A percentile compares a stretch with the other conserved stretches of the same genome.
Evolutionary conservation across 2,888 invertebrate species (phyloP).

Genomic region (Diogma glabrata): DNA sequence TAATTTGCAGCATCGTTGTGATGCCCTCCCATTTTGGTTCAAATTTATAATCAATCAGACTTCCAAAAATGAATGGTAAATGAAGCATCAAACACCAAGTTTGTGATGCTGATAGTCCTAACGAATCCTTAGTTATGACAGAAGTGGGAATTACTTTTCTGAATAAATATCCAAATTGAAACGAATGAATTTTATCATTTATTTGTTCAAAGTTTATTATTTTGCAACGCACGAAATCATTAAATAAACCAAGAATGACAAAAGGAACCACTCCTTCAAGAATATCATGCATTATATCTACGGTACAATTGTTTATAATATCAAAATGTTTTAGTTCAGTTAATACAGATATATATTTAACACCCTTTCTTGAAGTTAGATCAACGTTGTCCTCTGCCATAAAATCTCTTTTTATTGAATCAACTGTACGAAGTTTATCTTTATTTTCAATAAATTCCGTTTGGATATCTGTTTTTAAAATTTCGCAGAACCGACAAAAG

Average conservation of each 20-base stretch:
- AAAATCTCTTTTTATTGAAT: not conserved
- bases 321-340: constrained; percentile 13
- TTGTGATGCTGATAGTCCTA: constrained; percentile 13
- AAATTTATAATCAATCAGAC: not conserved
- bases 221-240: constrained; percentile 10
- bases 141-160: constrained; percentile 11
- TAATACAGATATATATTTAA: constrained; percentile 9
- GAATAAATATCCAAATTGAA: constrained; percentile 12
- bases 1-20: not conserved
- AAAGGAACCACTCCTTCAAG: constrained; percentile 15
- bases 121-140: constrained; percentile 11
- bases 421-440: not conserved
- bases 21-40: not conserved
- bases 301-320: constrained; percentile 12
- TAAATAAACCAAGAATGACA: constrained; percentile 11
- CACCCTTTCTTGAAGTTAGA: constrained; percentile 9
- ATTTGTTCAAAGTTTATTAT: constrained; percentile 11
- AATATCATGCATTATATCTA: constrained; percentile 16
- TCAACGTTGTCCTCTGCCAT: not conserved
- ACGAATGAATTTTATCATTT: constrained; percentile 14
- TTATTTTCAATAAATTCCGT: constrained; percentile 9
- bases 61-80: constrained; percentile 14
- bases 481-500: constrained; percentile 14
- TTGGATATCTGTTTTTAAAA: constrained; percentile 14
- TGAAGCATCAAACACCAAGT: constrained; percentile 12